Evolutionary conservation across 2,113 vertebrate species (phyloP).

Genomic region (Psophia crepitans): DNA sequence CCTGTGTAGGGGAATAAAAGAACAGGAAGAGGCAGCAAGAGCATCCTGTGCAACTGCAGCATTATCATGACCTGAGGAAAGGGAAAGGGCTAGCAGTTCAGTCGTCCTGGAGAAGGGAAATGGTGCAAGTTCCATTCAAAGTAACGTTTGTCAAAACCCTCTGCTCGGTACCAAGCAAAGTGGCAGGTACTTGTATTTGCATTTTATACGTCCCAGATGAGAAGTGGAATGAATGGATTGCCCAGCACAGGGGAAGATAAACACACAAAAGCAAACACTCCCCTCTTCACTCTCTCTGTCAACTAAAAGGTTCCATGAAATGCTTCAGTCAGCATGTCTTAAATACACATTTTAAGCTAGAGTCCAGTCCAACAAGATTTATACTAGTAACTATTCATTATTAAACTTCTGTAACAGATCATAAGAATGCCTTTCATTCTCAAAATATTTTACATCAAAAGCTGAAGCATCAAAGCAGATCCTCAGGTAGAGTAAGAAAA

Average conservation of each 20-base stretch:
- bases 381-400: not conserved
- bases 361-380: not conserved
- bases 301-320: not conserved
- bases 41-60: not conserved
- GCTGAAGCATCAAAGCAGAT: not conserved
- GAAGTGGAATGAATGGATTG: not conserved
- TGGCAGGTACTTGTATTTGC: not conserved
- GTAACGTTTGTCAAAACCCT: not conserved
- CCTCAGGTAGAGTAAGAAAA: not conserved
- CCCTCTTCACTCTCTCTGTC: not conserved
- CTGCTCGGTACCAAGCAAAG: not conserved
- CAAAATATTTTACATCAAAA: not conserved
- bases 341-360: not conserved
- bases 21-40: not conserved
- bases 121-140: not conserved
- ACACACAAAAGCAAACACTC: slow-evolving; percentile 19
- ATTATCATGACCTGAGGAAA: not conserved
- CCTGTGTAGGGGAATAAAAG: not conserved
- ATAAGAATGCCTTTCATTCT: not conserved
- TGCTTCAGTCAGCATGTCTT: not conserved
- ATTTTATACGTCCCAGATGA: not conserved
- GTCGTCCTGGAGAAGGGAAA: not conserved
- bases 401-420: not conserved
- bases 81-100: not conserved
- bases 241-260: not conserved